These are phyloP conservation scores for Willisornis vidua DNA, from an alignment of 2,113 vertebrate species.

Conservation along the genomic window DNA sequence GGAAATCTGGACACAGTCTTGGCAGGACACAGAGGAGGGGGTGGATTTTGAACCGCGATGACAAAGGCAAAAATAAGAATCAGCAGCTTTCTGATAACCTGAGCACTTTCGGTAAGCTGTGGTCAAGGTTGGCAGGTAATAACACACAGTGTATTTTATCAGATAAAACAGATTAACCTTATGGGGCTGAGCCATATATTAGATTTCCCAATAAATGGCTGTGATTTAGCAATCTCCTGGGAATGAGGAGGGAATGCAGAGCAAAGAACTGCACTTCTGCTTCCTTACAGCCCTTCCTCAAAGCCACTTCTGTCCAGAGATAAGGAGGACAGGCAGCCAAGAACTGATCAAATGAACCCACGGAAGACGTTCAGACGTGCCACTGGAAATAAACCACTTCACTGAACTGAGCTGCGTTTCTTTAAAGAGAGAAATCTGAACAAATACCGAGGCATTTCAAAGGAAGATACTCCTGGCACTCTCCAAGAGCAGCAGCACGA, in stretches of 20 bases:
- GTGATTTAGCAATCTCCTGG: not conserved
- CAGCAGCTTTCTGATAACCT: not conserved
- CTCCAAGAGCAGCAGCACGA: conserved; percentile 25
- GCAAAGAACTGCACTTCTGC: not conserved
- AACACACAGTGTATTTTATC: not conserved
- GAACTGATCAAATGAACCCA: not conserved
- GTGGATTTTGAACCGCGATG: not conserved
- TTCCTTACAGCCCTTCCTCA: not conserved
- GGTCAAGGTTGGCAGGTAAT: not conserved
- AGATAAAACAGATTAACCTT: not conserved
- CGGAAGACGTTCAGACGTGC: not conserved
- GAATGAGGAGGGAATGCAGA: not conserved
- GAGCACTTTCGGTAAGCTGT: not conserved
- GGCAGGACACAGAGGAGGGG: not conserved
- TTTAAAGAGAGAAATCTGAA: not conserved
- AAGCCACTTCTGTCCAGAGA: not conserved
- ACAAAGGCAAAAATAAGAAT: not conserved
- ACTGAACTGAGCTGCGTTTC: not conserved
- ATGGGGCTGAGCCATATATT: not conserved
- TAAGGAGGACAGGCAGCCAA: not conserved
- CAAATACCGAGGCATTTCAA: conserved; percentile 5
- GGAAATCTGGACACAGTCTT: not conserved
- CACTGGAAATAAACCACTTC: conserved; percentile 14
- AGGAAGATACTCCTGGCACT: not conserved
- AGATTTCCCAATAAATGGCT: not conserved